Base-by-base conservation (phyloP, 2,888 invertebrate species). In the Watsonalla binaria region DNA sequence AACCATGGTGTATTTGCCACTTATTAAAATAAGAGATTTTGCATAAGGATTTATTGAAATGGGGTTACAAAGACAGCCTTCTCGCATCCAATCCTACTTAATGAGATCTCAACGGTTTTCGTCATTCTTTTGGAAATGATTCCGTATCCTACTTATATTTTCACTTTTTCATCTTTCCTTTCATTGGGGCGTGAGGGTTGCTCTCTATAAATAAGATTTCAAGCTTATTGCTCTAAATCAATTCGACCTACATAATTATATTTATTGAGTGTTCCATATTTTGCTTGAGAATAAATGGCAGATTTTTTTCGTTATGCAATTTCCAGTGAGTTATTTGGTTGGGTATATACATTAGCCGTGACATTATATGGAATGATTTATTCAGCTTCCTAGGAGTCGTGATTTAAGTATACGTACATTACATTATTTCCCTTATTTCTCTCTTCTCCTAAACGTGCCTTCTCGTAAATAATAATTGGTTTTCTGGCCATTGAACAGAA, bases 1-100 rank as follows among this genome's bases (percentile, higher is more conserved):
- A 24, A 24, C 4, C 24, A 24, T 24, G 24, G 24, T 24, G 1
- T 24, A 2, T 24, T 4, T 24, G 4, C 24, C 24, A 24, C 24
- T 24, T 24, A 24, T 24, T 24, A 24, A 24, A 24, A 24, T 24
- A 24, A 24, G 24, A 24, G 24, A 24, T 24, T 24, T 66, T 68
- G 62, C 56, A 51, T 55, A 60, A 54, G 61, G 62, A 64, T 70
- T 69, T 64, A 66, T 64, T 61, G 54, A 65, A 64, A 60, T 63
- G 54, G 58, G 46, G 51, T 59, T 60, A 57, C 63, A 62, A 63
- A 60, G 58, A 61, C 64, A 61, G 61, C 57, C 61, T 62, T 61
- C 64, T 63, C 55, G 54, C 53, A 50, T 55, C 54, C 61, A 64
- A 50, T 59, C 51, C 54, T 35, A 46, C 54, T 51, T 59, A 54